These are phyloP conservation scores for Gasterosteus aculeatus DNA, from an alignment of 2,113 vertebrate genomes.

Conservation along the genomic window DNA sequence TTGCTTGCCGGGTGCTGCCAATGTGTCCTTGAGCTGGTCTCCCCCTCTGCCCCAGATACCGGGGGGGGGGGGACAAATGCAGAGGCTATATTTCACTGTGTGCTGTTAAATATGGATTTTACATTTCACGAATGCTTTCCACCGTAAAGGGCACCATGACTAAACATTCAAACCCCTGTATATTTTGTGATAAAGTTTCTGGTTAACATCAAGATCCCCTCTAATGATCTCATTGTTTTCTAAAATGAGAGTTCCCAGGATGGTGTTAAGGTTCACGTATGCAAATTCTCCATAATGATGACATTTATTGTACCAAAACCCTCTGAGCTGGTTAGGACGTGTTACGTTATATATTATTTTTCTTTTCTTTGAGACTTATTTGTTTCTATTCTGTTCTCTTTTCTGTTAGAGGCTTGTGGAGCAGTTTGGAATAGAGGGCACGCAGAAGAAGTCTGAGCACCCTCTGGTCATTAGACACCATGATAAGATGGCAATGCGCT, in stretches of 20 bases:
- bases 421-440: slow-evolving; percentile 41
- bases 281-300: neutral
- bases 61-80: no score
- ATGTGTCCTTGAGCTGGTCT: no score
- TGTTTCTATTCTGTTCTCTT: neutral
- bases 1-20: no score
- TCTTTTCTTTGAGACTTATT: neutral
- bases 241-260: neutral
- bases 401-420: slow-evolving; percentile 59
- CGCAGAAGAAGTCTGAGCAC: slow-evolving; percentile 43
- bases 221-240: neutral
- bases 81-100: no score
- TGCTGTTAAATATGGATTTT: no score
- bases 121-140: neutral
- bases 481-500: slow-evolving; percentile 77
- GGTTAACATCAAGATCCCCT: neutral
- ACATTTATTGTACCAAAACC: neutral
- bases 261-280: neutral
- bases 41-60: no score
- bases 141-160: neutral
- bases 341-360: neutral
- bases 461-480: slow-evolving; percentile 86
- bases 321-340: neutral
- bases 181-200: neutral
- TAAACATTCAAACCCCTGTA: neutral